Conservation (phyloP, 2,113 vertebrate genomes). For the cat (Felis catus) region F.catus_Fca126_mat1.0 CM031423.1:13587001-13587500, state of each 20-base stretch:
- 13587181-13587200: not conserved
- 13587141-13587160: not conserved
- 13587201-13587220: not conserved
- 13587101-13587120: not conserved
- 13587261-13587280: not conserved
- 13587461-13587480: not conserved
- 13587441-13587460: not conserved
- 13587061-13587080: not conserved
- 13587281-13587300: not conserved
- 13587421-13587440: not conserved
- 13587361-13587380: not conserved
- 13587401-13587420: not conserved
- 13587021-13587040: not conserved
- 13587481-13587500: not conserved
- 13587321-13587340: not conserved
- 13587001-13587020: not conserved
- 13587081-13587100: not conserved
- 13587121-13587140: not conserved
- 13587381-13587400: not conserved
- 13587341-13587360: not conserved
- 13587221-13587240: not conserved
- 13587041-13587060: not conserved
- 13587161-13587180: not conserved
- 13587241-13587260: not conserved
- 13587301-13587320: constrained; percentile 1